phyloP scores from a whole-genome alignment of 2,888 invertebrate species.

The Meta bourneti region DNA sequence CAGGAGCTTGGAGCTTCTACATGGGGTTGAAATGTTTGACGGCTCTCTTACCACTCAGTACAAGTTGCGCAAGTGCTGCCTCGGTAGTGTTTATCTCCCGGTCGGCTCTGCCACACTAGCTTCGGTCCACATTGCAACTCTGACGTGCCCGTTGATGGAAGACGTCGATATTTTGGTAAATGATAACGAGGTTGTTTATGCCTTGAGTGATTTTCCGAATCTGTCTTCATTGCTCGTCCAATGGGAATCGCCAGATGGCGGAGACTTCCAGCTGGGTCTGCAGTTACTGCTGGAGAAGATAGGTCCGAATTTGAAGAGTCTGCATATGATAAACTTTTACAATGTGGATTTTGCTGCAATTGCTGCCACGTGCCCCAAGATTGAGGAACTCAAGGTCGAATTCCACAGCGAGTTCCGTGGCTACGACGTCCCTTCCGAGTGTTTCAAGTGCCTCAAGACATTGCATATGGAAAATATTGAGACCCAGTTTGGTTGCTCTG shows the following conservation, averaged over 20 bases:
- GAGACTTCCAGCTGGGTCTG: slow-evolving; percentile 57
- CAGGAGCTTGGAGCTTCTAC: slow-evolving; percentile 44
- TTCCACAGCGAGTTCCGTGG: slow-evolving; percentile 31
- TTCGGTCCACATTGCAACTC: slow-evolving; percentile 56
- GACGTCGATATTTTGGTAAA: slow-evolving; percentile 46
- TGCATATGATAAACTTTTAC: slow-evolving; percentile 51
- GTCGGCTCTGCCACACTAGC: slow-evolving; percentile 3
- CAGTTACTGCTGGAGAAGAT: slow-evolving; percentile 47
- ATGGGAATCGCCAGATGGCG: slow-evolving; percentile 55
- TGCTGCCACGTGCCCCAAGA: slow-evolving; percentile 33
- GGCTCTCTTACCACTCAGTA: slow-evolving; percentile 52
- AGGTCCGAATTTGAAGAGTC: slow-evolving; percentile 41
- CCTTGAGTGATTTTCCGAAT: slow-evolving; percentile 56
- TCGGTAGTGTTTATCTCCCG: slow-evolving; percentile 43
- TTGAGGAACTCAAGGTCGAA: slow-evolving; percentile 54
- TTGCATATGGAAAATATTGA: slow-evolving; percentile 45
- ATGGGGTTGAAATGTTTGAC: slow-evolving; percentile 24
- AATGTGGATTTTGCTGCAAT: slow-evolving; percentile 63
- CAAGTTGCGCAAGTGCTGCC: slow-evolving; percentile 43
- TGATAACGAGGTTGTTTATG: slow-evolving; percentile 61
- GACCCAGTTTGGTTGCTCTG: not conserved
- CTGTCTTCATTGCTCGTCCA: slow-evolving; percentile 56
- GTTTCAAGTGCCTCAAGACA: slow-evolving; percentile 43
- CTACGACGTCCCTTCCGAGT: not conserved
- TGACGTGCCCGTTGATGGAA: slow-evolving; percentile 62